phyloP scores from a whole-genome alignment of 2,888 invertebrate genomes.

The Ennomos quercinarius region DNA sequence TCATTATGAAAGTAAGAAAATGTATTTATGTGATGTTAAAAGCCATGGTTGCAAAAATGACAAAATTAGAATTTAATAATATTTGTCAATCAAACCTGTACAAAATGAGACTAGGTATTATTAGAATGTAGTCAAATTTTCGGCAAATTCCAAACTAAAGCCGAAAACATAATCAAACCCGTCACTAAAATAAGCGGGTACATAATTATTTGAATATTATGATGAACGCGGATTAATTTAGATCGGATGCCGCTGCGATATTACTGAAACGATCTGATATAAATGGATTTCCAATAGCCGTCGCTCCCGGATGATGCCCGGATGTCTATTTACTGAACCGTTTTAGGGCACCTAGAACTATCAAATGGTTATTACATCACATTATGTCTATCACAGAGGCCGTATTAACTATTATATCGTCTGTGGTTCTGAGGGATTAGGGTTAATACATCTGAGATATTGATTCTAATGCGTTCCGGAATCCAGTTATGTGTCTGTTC shows the following conservation, averaged over 20 bases:
- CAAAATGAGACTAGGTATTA: neutral
- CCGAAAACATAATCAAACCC: slow-evolving; percentile 18
- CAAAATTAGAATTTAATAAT: too few relatives aligned
- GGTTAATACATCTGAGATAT: slow-evolving; percentile 4
- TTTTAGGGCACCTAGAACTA: slow-evolving; percentile 21
- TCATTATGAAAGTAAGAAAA: too few relatives aligned
- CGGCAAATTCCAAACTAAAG: slow-evolving; percentile 2
- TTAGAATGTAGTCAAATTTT: slow-evolving; percentile 7
- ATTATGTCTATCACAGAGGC: slow-evolving; percentile 1
- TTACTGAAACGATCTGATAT: slow-evolving; percentile 21
- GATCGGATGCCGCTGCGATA: slow-evolving; percentile 7
- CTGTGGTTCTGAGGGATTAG: neutral
- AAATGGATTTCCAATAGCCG: slow-evolving; percentile 25
- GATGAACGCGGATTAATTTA: slow-evolving; percentile 19
- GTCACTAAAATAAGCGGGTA: slow-evolving; percentile 8
- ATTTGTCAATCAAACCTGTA: too few relatives aligned
- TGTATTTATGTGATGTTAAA: too few relatives aligned
- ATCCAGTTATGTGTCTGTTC: neutral
- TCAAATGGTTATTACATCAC: slow-evolving; percentile 12
- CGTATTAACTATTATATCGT: neutral
- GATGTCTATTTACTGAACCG: slow-evolving; percentile 17
- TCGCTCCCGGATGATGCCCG: neutral
- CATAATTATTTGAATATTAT: slow-evolving; percentile 25
- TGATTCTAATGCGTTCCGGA: neutral
- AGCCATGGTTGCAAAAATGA: too few relatives aligned